Evolutionary conservation across 2,113 vertebrate genomes (phyloP), one percentile per base, ranked within the genome.

Genomic region (Urocynchramus pylzowi): DNA sequence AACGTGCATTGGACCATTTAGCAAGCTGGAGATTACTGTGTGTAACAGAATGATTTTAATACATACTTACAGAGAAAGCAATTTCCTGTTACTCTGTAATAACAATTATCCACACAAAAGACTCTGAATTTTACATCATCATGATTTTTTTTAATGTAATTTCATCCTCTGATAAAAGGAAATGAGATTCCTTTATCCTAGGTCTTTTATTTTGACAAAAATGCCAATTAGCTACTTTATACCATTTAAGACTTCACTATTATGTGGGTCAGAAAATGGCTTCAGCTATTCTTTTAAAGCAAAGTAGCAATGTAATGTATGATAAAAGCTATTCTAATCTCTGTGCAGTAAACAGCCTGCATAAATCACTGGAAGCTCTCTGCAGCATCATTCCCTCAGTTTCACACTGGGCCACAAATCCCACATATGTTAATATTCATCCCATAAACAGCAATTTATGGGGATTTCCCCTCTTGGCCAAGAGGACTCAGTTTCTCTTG

Each of bases 221-320:
- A 97, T 94, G 94, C 92, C 97, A 97, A 97, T 97, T 95, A 97
- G 87, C 92, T 95, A 71, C 96, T 97, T 97, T 92, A 97, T 95
- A 96, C 95, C 97, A 93, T 94, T 98, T 97, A 98, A 63, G 93
- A n/a, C 37, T 96, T 93, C 93, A 82, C 95, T 95, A 64, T 97
- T 94, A 93, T 67, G 57, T 77, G 82, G 67, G 94, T 77, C 79
- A 68, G 85, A 93, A 90, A 93, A 97, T 60, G 59, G 60, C 59
- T 89, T 70, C 60, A 80, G 82, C 79, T 93, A 67, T 94, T 96
- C 71, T 93, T 84, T 76, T 80, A 87, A 95, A 96, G 87, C 64
- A 84, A 90, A 96, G 53, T 37, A 80, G 54, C 68, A 88, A 50
- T 65, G 68, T 64, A 92, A 93, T 77, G 69, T 80, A 80, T 89